These are phyloP conservation scores for Clinocottus analis DNA, from an alignment of 2,113 vertebrate species.

Conservation along the genomic window DNA sequence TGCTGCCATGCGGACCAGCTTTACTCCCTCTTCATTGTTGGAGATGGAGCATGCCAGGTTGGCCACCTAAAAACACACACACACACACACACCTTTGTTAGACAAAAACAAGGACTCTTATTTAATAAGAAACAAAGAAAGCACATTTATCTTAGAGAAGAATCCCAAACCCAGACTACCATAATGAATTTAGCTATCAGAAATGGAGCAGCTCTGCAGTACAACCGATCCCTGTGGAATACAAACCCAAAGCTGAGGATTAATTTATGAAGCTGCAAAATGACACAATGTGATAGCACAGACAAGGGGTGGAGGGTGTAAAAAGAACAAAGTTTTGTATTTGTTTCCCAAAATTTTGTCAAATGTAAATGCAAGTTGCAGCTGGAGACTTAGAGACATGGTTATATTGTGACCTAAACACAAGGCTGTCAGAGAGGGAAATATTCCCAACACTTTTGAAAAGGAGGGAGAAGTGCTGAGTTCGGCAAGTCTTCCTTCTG, in stretches of 20 bases:
- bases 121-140: conserved; percentile 30
- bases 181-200: conserved; percentile 46
- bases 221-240: conserved; percentile 57
- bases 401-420: conserved; percentile 66
- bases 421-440: conserved; percentile 62
- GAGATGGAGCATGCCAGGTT: conserved; percentile 99
- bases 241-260: conserved; percentile 64
- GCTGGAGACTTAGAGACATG: conserved; percentile 35
- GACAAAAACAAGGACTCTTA: conserved; percentile 8
- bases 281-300: conserved; percentile 59
- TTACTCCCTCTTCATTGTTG: conserved; percentile 98
- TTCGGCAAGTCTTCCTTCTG: conserved; percentile 57
- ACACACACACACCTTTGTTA: conserved; percentile 34
- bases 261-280: conserved; percentile 73
- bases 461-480: conserved; percentile 69
- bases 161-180: neutral
- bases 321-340: conserved; percentile 37
- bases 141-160: conserved; percentile 56
- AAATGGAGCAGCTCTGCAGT: conserved; percentile 61
- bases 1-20: conserved; percentile 98
- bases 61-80: conserved; percentile 87
- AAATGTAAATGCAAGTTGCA: conserved; percentile 41
- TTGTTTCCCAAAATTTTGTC: conserved; percentile 23
- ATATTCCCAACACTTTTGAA: conserved; percentile 72
- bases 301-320: neutral